Evolutionary conservation across 2,888 invertebrate species (phyloP), one percentile per base, ranked within the genome.

Genomic region (Ophioninae sp.): DNA sequence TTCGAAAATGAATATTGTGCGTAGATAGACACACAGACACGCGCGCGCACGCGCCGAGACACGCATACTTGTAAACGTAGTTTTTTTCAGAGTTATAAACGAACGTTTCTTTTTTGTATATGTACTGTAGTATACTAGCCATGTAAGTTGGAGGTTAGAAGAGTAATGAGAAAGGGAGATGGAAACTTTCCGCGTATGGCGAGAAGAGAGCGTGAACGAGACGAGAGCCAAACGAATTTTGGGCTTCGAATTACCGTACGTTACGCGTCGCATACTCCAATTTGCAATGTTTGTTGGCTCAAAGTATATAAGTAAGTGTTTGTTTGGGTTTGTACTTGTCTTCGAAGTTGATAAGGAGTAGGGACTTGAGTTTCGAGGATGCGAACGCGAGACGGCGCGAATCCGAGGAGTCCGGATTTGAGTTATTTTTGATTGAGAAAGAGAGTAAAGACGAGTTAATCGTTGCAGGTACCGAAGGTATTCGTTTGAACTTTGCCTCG

Each of bases 91-190:
- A 88, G 87, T 86, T 88, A 88, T 86, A 87, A 87, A 87, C 86
- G 87, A 88, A 83, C 84, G 87, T 88, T 81, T 30, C 30, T 50
- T 50, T 50, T 90, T 91, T 92, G 92, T 92, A 91, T 88, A 92
- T 92, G 91, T 91, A 90, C 84, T 92, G 91, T 92, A 92, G 91
- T 84, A 90, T 92, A 91, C 84, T 92, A 92, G 91, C 79, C 79
- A 75, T 44, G 69, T 84, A 84, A 78, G 83, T 65, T 10, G 23
- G 17, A 78, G 17, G 41, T 50, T 44, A 50, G 79, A 73, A 89
- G 90, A 89, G 88, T 79, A 85, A 89, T 86, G 88, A 87, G 84
- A 82, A 81, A 80, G 77, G 75, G 61, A 84, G 59, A 41, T 20
- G 76, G 83, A 68, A 83, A 67, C 41, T 44, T 70, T 70, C 39